Percentiles rank a stretch among this genome's conserved stretches.
Conservation (phyloP, 2,797 vertebrate genomes). For the Eurystomus glaucurus region DNA sequence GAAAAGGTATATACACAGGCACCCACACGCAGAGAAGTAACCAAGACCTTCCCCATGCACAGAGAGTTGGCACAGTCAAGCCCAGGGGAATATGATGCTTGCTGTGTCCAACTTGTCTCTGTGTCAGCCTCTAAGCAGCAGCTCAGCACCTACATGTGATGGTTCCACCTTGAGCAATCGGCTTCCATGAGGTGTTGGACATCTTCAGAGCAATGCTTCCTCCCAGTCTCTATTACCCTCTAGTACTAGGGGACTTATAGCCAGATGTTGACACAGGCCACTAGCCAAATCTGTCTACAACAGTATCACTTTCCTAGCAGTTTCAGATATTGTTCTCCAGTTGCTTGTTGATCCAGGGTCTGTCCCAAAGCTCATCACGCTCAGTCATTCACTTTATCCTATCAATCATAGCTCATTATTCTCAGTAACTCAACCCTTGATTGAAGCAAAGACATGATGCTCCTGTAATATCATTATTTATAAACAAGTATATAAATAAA, state of each 20-base stretch:
- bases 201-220: neutral
- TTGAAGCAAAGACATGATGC: neutral
- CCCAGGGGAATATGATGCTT: fast-evolving
- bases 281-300: neutral
- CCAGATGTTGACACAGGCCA: neutral
- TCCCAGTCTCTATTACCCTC: neutral
- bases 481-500: neutral
- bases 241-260: neutral
- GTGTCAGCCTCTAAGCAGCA: fast-evolving
- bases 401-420: neutral
- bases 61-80: neutral
- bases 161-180: neutral
- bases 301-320: neutral
- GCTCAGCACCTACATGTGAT: neutral
- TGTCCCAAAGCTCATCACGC: neutral
- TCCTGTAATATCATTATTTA: neutral
- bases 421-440: neutral
- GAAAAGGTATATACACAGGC: fast-evolving
- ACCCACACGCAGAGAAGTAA: fast-evolving
- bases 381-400: neutral
- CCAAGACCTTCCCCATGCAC: neutral
- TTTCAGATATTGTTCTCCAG: neutral
- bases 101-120: neutral
- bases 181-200: neutral
- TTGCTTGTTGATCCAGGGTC: fast-evolving